phyloP scores from a whole-genome alignment of 1,140 invertebrate genomes.

The Scaptomyza montana region DNA sequence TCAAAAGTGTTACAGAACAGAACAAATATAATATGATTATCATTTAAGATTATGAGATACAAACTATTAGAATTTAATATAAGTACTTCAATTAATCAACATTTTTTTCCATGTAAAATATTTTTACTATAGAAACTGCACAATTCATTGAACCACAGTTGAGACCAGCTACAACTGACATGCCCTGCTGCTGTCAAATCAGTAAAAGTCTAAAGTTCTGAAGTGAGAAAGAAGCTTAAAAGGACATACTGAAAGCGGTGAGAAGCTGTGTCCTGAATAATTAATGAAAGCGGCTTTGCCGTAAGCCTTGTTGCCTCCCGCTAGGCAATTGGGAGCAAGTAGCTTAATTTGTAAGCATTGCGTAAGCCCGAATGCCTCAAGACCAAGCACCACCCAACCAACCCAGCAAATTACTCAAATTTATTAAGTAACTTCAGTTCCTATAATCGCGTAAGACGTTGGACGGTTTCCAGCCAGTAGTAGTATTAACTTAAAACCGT shows the following conservation, averaged over 20 bases:
- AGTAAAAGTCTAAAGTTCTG: constrained; percentile 1
- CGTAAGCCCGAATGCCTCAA: constrained; percentile 27
- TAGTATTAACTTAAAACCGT: constrained; percentile 35
- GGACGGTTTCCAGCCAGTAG: constrained; percentile 4
- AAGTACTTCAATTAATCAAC: no score
- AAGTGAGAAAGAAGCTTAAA: neutral
- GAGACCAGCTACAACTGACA: constrained; percentile 23
- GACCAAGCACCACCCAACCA: neutral
- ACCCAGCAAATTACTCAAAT: constrained; percentile 41
- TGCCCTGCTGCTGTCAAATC: constrained; percentile 51
- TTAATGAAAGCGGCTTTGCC: constrained; percentile 62
- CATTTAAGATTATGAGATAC: no score
- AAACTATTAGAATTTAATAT: no score
- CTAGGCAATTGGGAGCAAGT: neutral
- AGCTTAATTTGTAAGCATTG: constrained; percentile 56
- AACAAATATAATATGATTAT: no score
- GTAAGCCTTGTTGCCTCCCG: neutral
- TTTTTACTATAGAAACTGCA: neutral
- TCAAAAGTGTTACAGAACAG: no score
- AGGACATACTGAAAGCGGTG: constrained; percentile 3
- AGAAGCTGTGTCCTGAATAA: constrained; percentile 63
- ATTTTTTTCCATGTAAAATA: no score
- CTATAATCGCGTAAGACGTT: constrained; percentile 36
- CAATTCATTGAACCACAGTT: constrained; percentile 50
- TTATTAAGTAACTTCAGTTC: constrained; percentile 55